Evolutionary conservation across 2,888 invertebrate genomes (phyloP), one percentile per base, ranked within the genome.

Genomic region (Agonopterix heracliana): DNA sequence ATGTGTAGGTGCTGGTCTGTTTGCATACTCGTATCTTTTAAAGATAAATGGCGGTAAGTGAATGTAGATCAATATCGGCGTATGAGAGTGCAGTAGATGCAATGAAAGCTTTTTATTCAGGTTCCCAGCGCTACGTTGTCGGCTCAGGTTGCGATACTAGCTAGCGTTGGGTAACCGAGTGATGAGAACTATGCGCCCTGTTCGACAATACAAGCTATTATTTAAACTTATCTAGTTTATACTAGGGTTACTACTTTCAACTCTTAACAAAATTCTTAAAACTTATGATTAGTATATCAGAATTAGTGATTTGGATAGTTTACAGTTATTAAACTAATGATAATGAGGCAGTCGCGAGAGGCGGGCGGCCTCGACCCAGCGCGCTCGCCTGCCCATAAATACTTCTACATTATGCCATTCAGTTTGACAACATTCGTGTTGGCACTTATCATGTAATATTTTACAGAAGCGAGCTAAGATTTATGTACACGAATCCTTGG

Each of bases 301-400:
- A 26, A 26, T 26, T 26, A 26, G 26, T n/a, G 38, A 38, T 38
- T 38, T 1, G 38, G 38, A 9, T 34, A 35, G 47, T 12, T 11
- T 12, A 12, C 12, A 26, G 36, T 41, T 45, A 51, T 51, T 48
- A 48, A 46, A 45, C 43, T 50, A 50, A 51, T 51, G 51, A 51
- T 48, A 26, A 51, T 48, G 44, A 34, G 44, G 14, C 42, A 47
- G 45, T 46, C 42, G 12, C 43, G 54, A 49, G 49, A 50, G 45
- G 53, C 47, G 53, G 57, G 47, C 54, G 61, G 54, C 61, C 61
- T 60, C 60, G 61, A 57, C 61, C 56, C 51, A 49, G 46, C 45
- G 14, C 47, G 38, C 9, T 9, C 17, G 26, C 10, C 48, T 44
- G 48, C 46, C 47, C 45, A 41, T 45, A 45, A 43, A 34, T 45